Evolutionary conservation across 2,113 vertebrate species (phyloP), one percentile per base, ranked within the genome.

Genomic region (Crocuta crocuta): DNA sequence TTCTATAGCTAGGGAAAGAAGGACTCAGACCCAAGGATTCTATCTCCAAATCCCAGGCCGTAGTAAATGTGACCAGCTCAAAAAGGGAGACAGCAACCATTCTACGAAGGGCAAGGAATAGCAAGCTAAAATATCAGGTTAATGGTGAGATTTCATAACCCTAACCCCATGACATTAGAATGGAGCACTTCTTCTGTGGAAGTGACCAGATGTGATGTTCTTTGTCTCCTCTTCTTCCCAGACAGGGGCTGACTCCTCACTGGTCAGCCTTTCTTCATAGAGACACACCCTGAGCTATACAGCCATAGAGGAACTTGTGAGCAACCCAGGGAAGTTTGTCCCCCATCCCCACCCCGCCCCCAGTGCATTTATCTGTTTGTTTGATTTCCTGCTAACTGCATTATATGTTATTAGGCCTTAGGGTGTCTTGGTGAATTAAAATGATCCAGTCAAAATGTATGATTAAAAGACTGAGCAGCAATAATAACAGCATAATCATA

Each of bases 401-500:
- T 94, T 98, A 45, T 94, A 91, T 96, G 81, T 92, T 96, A 96
- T 97, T 96, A 85, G 97, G 97, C 98, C 97, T 97, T 68, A 89
- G 97, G 97, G 97, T 94, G 88, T 91, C 76, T 96, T 85, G 0
- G 10, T 85, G 78, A 97, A 96, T 97, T 97, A 97, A 98, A 98
- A 96, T 1, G 33, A 96, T 97, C 91, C 24, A 94, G 92, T 95
- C 94, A 86, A 98, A 98, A 95, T 97, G 96, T 97, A 96, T 96
- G 96, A 98, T 98, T 98, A 97, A 95, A 98, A 96, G 91, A 93
- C 81, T 74, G 80, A 96, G 97, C 89, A 92, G 94, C 90, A 97
- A 92, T 97, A 95, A 97, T 92, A 96, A 43, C 26, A 31, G 21
- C 61, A 96, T 92, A 89, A 96, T 98, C 96, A 97, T 96, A 94